Evolutionary conservation across 1,140 invertebrate species (phyloP), one percentile per base, ranked within the genome.

Genomic region (Zaprionus ornatus): DNA sequence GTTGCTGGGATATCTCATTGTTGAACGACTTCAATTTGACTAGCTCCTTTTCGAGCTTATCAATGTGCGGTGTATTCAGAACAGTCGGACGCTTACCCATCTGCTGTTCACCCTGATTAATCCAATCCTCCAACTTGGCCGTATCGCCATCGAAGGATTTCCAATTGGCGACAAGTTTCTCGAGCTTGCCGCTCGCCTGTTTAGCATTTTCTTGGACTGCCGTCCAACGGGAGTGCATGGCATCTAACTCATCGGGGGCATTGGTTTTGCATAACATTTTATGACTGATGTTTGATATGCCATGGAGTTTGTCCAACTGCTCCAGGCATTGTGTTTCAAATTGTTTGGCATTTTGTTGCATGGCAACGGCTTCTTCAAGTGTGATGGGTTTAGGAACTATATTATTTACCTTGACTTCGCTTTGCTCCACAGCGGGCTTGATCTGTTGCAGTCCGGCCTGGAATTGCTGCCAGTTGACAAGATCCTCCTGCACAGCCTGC

Each of bases 401-500:
- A 73, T 95, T 94, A 62, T 95, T 95, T 91, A 91, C 90, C 92
- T 96, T 96, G 12, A 95, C 93, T 94, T 98, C 97, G 23, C 96
- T 97, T 88, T 97, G 94, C 87, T 98, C 96, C 64, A 99, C 95
- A 96, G 97, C 98, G 2, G 97, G 97, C 91, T 96, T 96, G 27
- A 99, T 94, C 92, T 97, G 95, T 63, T 96, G 94, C 27, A 97
- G 93, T 75, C 95, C 95, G 45, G 94, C 94, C 93, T 98, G 96
- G 92, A 98, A 98, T 80, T 96, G 95, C 82, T 97, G 95, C 97
- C 97, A 98, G 54, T 96, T 96, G 23, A 95, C 94, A 25, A 98
- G 93, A 91, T 98, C 97, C 85, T 96, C 94, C 66, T 95, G 94
- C 3, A 97, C 95, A 1, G 95, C 94, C 80, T 95, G 95, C 27